Conservation (phyloP, 2,113 vertebrate genomes). For the Echinops telfairi region DNA sequence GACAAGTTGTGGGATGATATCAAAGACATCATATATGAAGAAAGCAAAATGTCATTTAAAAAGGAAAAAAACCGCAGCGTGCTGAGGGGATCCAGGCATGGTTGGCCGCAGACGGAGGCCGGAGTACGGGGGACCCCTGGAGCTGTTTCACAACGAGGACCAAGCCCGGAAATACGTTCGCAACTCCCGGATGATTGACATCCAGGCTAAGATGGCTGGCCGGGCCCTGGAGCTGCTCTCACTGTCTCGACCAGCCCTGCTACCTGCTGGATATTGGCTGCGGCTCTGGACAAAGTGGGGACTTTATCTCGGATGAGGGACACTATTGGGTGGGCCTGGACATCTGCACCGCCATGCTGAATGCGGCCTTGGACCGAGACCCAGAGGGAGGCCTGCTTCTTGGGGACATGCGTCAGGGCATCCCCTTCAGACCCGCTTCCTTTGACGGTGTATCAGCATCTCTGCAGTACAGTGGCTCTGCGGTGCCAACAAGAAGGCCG, state of each 20-base stretch:
- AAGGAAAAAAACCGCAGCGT: too few species aligned
- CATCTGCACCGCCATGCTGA: constrained; percentile 97
- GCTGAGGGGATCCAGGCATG: constrained; percentile 87
- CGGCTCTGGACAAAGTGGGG: constrained; percentile 96
- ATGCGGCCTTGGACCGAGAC: constrained; percentile 94
- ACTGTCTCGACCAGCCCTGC: constrained; percentile 90
- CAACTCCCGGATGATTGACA: constrained; percentile 96
- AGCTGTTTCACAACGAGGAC: constrained; percentile 93
- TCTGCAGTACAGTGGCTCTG: constrained; percentile 99
- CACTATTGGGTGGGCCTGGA: constrained; percentile 97
- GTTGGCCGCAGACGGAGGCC: constrained; percentile 89
- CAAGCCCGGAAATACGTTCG: constrained; percentile 96
- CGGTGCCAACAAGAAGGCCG: constrained; percentile 95
- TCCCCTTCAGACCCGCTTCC: constrained; percentile 93
- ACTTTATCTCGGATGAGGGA: constrained; percentile 93
- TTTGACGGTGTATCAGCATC: constrained; percentile 98
- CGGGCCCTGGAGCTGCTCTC: constrained; percentile 94
- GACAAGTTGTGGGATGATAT: too few species aligned
- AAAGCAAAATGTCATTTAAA: too few species aligned
- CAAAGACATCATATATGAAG: too few species aligned
- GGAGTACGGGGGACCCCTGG: constrained; percentile 93
- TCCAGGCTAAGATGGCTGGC: constrained; percentile 96
- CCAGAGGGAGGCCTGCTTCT: constrained; percentile 95
- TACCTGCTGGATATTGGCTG: constrained; percentile 96
- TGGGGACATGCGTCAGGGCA: constrained; percentile 94